These are phyloP conservation scores for Peromyscus polionotus DNA, from an alignment of 2,113 vertebrate genomes.

Conservation along the genomic window DNA sequence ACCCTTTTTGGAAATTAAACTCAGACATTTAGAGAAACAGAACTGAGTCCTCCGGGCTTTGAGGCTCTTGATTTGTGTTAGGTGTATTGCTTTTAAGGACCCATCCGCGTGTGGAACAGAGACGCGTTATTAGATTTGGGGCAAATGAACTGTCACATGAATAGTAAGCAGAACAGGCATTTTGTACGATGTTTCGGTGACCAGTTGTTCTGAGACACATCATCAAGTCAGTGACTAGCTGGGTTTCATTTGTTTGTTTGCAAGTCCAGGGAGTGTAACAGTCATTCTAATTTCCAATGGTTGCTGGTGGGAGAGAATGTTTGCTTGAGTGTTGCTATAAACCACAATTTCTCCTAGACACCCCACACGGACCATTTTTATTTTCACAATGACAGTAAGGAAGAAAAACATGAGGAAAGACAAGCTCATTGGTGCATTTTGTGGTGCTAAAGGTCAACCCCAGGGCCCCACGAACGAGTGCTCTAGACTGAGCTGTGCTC, in stretches of 20 bases:
- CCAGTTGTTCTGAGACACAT: neutral
- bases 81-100: constrained; percentile 37
- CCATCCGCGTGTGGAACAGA: neutral
- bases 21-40: constrained; percentile 68
- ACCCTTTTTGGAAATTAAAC: constrained; percentile 62
- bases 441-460: neutral
- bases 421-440: neutral
- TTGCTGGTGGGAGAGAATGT: neutral
- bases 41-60: constrained; percentile 34
- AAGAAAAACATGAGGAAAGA: neutral
- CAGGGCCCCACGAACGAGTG: neutral
- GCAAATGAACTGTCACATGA: neutral
- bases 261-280: constrained; percentile 13
- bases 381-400: constrained; percentile 22
- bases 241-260: constrained; percentile 37
- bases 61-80: constrained; percentile 57
- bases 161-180: neutral
- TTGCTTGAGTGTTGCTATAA: neutral
- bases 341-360: neutral
- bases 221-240: constrained; percentile 15
- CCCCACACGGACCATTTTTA: constrained; percentile 5
- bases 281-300: constrained; percentile 14
- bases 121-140: neutral
- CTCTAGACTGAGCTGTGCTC: neutral
- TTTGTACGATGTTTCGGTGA: neutral